Conservation (phyloP, 2,113 vertebrate species). For the Neolamprologus devosi region DNA sequence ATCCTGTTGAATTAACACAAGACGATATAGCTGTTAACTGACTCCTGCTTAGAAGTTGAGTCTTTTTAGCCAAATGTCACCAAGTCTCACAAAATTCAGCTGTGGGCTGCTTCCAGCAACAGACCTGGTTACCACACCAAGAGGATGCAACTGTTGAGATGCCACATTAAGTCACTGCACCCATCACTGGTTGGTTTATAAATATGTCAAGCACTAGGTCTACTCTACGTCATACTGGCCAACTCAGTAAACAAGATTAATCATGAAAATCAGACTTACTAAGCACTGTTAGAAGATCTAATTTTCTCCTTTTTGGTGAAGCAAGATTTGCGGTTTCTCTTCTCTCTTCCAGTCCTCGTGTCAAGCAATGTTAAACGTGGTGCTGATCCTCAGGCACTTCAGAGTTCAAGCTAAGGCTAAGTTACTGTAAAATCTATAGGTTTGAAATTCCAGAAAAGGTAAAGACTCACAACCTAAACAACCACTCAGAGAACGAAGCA, state of each 20-base stretch:
- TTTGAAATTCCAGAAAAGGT: background rate
- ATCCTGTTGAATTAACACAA: background rate
- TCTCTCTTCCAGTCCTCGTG: background rate
- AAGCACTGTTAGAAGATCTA: background rate
- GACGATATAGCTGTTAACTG: background rate
- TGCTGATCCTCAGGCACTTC: background rate
- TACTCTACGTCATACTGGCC: background rate
- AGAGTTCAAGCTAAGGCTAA: background rate
- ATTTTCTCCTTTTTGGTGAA: background rate
- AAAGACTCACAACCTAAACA: background rate
- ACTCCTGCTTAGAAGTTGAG: background rate
- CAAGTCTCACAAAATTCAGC: background rate
- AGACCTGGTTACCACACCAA: background rate
- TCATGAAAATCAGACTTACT: background rate
- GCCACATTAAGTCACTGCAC: background rate
- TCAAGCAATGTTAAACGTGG: background rate
- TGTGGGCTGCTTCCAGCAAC: background rate
- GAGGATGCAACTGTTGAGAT: background rate
- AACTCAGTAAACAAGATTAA: background rate
- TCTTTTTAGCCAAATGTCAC: background rate
- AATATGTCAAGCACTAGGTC: background rate
- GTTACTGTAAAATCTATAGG: background rate
- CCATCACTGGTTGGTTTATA: background rate
- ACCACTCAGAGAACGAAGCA: background rate
- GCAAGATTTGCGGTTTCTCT: background rate